Percentiles rank a stretch among this genome's conserved stretches.
Conservation (phyloP, 2,797 vertebrate genomes). For the Typhlichthys subterraneus region DNA sequence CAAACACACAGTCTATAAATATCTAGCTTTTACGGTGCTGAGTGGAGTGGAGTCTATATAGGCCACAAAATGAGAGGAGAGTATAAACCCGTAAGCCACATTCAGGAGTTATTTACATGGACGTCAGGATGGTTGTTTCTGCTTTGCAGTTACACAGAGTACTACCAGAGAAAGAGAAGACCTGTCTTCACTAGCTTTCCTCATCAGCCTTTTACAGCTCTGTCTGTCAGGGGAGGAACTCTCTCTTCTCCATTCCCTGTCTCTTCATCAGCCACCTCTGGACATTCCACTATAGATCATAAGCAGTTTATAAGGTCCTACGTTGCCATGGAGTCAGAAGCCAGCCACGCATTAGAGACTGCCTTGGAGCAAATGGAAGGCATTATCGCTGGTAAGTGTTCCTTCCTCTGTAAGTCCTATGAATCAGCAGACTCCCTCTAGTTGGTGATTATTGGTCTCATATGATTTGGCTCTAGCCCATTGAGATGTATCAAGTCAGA, state of each 20-base stretch:
- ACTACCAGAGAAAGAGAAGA: slow-evolving; percentile 36
- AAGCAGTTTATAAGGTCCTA: slow-evolving; percentile 19
- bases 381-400: slow-evolving; percentile 87
- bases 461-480: slow-evolving; percentile 14
- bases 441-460: slow-evolving; percentile 45
- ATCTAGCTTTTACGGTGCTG: slow-evolving; percentile 13
- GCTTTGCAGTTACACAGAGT: slow-evolving; percentile 36
- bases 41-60: slow-evolving; percentile 10
- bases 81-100: slow-evolving; percentile 71
- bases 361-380: slow-evolving; percentile 92
- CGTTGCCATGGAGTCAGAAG: slow-evolving; percentile 83
- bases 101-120: slow-evolving; percentile 57
- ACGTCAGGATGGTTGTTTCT: slow-evolving; percentile 54
- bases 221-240: slow-evolving; percentile 22
- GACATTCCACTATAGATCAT: background rate
- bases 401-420: slow-evolving; percentile 41
- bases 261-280: slow-evolving; percentile 16
- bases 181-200: slow-evolving; percentile 1
- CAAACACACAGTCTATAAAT: slow-evolving; percentile 34
- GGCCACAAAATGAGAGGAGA: slow-evolving; percentile 71
- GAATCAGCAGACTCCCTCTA: slow-evolving; percentile 21
- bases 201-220: background rate
- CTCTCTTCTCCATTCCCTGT: slow-evolving; percentile 2
- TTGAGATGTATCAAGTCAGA: background rate
- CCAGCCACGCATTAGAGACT: slow-evolving; percentile 86